A percentile compares a stretch with the other conserved stretches of the same genome.
These are phyloP conservation scores for Aphidius ervi DNA, from an alignment of 1,140 invertebrate genomes.

Conservation along the genomic window DNA sequence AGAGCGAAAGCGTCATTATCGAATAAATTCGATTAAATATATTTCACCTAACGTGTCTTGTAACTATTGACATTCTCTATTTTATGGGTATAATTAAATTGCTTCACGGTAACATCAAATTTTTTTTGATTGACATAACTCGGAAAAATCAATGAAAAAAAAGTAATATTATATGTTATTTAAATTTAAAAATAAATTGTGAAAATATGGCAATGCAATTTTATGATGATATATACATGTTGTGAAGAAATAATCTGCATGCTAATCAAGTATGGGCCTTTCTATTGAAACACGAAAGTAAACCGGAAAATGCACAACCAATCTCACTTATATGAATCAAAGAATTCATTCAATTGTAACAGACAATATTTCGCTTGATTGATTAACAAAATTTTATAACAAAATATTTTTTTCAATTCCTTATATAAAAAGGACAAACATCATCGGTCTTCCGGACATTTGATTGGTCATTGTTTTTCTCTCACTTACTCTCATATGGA, in stretches of 20 bases:
- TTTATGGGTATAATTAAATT: too few relatives aligned
- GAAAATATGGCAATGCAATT: constrained; percentile 15
- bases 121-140: too few relatives aligned
- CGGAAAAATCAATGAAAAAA: too few relatives aligned
- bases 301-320: constrained; percentile 17
- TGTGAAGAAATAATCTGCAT: constrained; percentile 15
- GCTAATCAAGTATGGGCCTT: constrained; percentile 8
- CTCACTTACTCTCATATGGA: too few relatives aligned
- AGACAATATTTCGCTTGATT: constrained; percentile 5
- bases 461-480: too few relatives aligned
- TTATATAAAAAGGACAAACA: too few relatives aligned
- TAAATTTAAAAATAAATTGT: constrained; percentile 20
- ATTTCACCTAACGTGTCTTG: not conserved
- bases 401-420: too few relatives aligned
- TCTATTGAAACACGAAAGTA: constrained; percentile 20
- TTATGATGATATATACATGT: constrained; percentile 16
- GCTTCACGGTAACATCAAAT: too few relatives aligned
- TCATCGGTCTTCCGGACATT: too few relatives aligned
- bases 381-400: not conserved
- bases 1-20: constrained; percentile 24
- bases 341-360: not conserved
- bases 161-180: not conserved
- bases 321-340: not conserved
- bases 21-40: constrained; percentile 14
- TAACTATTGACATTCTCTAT: too few relatives aligned